These are phyloP conservation scores for Hydractinia echinata DNA, from an alignment of 30 jellyfish, hydroid and myxozoan genomes.

Conservation along the genomic window DNA sequence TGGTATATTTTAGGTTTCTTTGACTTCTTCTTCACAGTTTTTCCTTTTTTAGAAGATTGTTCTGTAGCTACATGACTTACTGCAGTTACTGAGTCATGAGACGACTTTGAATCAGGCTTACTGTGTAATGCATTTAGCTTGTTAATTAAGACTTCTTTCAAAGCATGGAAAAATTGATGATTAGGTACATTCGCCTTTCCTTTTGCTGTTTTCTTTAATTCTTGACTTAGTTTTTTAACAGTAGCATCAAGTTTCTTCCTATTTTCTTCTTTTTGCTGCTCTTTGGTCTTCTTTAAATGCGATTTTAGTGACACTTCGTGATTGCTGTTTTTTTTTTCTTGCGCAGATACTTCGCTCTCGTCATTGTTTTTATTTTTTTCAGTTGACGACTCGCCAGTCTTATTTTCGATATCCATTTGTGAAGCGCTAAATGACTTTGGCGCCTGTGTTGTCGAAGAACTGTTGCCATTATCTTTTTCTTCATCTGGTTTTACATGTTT, in stretches of 20 bases:
- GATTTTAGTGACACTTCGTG: background rate
- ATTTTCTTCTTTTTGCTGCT: background rate
- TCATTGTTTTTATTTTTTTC: background rate
- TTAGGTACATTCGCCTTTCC: background rate
- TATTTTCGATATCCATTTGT: no score
- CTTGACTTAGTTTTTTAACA: background rate
- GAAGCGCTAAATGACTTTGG: no score
- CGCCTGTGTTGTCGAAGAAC: no score
- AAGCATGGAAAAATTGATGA: slow-evolving; percentile 5
- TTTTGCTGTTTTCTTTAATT: background rate
- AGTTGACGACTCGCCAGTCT: no score
- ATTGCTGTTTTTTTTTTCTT: background rate
- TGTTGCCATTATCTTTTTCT: no score
- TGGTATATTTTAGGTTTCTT: background rate
- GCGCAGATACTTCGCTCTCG: background rate
- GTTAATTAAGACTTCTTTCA: background rate
- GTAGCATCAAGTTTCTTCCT: background rate
- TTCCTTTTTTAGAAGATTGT: background rate
- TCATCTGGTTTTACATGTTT: no score
- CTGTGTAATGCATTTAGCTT: background rate
- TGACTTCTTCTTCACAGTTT: background rate
- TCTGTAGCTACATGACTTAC: background rate
- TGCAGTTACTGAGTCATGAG: background rate
- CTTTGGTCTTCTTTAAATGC: slow-evolving; percentile 7
- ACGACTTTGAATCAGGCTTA: background rate